A percentile compares a stretch with the other conserved stretches of the same genome.
Evolutionary conservation across 2,113 vertebrate genomes (phyloP).

Genomic region (Catharus fuscescens): DNA sequence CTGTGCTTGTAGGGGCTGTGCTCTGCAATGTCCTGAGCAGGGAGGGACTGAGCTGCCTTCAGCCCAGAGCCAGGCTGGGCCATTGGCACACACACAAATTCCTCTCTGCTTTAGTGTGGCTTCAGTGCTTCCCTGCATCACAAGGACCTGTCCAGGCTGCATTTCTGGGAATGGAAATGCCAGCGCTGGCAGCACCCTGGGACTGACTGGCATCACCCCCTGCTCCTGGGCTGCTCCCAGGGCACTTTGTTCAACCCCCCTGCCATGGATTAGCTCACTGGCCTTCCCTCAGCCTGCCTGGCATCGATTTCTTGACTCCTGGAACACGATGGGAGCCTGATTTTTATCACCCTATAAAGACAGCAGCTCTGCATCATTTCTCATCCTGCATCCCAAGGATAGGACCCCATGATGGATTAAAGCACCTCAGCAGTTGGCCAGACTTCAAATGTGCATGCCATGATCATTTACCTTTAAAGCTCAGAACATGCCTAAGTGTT

Average conservation of each 20-base stretch:
- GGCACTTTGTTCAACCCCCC: not conserved
- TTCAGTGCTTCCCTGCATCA: not conserved
- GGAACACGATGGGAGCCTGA: not conserved
- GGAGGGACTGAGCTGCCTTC: not conserved
- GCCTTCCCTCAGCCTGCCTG: not conserved
- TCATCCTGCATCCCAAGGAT: not conserved
- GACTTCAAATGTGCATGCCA: not conserved
- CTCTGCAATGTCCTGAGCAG: not conserved
- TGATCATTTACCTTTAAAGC: not conserved
- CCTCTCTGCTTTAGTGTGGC: not conserved
- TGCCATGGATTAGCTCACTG: not conserved
- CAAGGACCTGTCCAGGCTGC: not conserved
- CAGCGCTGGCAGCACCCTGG: not conserved
- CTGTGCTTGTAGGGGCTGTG: not conserved
- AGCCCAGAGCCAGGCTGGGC: not conserved
- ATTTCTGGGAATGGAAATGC: not conserved
- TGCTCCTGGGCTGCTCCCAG: not conserved
- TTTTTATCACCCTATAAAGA: not conserved
- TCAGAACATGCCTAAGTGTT: not conserved
- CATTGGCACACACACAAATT: not conserved
- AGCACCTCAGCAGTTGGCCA: not conserved
- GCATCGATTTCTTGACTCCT: not conserved
- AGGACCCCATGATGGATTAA: not conserved
- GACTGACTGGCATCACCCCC: not conserved
- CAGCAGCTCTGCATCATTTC: not conserved